Percentiles rank a stretch among this genome's conserved stretches.
These are phyloP conservation scores for Gobio gobio DNA, from an alignment of 2,113 vertebrate genomes.

Conservation along the genomic window DNA sequence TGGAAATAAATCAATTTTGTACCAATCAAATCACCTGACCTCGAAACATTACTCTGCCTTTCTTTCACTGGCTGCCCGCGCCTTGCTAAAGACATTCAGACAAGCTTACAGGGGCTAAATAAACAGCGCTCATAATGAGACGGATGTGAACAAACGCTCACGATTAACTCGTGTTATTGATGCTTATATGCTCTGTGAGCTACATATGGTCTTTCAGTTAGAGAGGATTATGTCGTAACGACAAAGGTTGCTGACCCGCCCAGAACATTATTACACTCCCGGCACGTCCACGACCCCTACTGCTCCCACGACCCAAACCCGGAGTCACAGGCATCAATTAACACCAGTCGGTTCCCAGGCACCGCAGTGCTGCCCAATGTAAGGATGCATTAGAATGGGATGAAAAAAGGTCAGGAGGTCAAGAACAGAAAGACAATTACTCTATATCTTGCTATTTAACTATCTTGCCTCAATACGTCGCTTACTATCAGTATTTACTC, in stretches of 20 bases:
- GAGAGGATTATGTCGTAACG: constrained; percentile 66
- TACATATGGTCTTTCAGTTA: constrained; percentile 68
- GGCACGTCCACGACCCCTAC: constrained; percentile 68
- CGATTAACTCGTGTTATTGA: constrained; percentile 72
- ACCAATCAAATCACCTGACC: neutral
- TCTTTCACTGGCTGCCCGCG: constrained; percentile 64
- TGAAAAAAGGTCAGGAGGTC: constrained; percentile 44
- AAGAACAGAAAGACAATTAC: constrained; percentile 32
- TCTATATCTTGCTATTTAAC: constrained; percentile 36
- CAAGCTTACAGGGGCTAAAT: constrained; percentile 22
- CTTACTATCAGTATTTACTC: neutral
- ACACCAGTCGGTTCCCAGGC: constrained; percentile 50
- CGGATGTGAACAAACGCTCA: constrained; percentile 70
- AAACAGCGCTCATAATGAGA: constrained; percentile 70
- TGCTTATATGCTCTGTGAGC: constrained; percentile 68
- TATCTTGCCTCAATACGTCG: neutral
- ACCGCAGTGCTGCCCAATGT: neutral
- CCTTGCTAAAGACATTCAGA: constrained; percentile 62
- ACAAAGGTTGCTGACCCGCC: constrained; percentile 76
- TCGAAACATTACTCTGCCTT: neutral
- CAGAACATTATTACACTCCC: constrained; percentile 69
- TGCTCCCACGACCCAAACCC: constrained; percentile 74
- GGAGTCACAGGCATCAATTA: constrained; percentile 59
- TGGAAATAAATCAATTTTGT: neutral
- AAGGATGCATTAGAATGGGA: constrained; percentile 10